These are phyloP conservation scores for Perca flavescens DNA, from an alignment of 2,113 vertebrate genomes.

Conservation along the genomic window DNA sequence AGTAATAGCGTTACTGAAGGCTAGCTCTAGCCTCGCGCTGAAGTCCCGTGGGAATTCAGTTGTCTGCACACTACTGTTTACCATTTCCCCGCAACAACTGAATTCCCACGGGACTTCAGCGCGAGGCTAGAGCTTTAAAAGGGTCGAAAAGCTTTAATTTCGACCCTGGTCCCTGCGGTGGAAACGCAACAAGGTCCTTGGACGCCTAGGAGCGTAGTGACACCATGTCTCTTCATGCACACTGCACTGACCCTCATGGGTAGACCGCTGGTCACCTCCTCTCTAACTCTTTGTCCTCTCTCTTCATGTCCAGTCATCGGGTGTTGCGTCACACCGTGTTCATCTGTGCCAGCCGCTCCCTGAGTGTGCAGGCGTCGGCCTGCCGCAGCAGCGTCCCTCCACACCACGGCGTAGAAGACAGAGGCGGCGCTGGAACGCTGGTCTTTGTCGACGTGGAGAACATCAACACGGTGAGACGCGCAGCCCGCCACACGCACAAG, in stretches of 20 bases:
- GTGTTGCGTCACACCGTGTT: conserved; percentile 95
- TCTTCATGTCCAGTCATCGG: conserved; percentile 86
- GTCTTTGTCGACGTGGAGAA: conserved; percentile 98
- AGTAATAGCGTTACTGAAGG: too few relatives aligned
- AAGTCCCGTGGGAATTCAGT: too few relatives aligned
- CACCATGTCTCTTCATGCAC: too few relatives aligned
- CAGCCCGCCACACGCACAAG: background rate
- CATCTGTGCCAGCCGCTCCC: conserved; percentile 95
- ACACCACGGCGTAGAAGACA: conserved; percentile 69
- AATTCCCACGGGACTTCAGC: too few relatives aligned
- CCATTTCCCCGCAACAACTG: too few relatives aligned
- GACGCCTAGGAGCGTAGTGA: too few relatives aligned
- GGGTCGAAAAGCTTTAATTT: too few relatives aligned
- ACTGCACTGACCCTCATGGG: background rate
- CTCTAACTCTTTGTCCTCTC: background rate
- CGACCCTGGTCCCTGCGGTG: too few relatives aligned
- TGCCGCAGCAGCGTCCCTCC: conserved; percentile 91
- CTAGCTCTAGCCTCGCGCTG: too few relatives aligned
- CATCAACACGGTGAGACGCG: conserved; percentile 90
- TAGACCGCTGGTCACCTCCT: background rate
- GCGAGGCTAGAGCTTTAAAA: too few relatives aligned
- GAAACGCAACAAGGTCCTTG: too few relatives aligned
- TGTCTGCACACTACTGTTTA: too few relatives aligned
- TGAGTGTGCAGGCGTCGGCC: conserved; percentile 90
- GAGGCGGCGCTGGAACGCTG: conserved; percentile 87